These are phyloP conservation scores for Pseudeuparius sepicola DNA, from an alignment of 2,888 invertebrate species.

Conservation along the genomic window DNA sequence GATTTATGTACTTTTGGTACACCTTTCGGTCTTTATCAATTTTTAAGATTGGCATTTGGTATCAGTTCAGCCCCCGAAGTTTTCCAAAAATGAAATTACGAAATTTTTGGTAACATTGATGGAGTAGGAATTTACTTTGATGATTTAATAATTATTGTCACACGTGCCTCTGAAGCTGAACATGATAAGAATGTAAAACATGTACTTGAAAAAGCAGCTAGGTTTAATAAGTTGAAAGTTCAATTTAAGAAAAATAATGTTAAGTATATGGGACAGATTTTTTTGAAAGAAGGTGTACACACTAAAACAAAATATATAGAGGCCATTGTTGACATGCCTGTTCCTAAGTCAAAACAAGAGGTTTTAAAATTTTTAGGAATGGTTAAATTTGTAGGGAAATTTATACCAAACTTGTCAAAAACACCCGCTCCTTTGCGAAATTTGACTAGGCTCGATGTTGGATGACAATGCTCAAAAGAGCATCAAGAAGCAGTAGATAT, in stretches of 20 bases:
- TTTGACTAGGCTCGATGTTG: conserved; percentile 13
- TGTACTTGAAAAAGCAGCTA: conserved; percentile 20
- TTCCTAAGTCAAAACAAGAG: conserved; percentile 19
- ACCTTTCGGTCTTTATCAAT: conserved; percentile 18
- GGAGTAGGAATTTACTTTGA: conserved; percentile 21
- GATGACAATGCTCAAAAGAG: conserved; percentile 13
- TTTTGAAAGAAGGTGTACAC: too few species aligned
- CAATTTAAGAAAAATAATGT: conserved; percentile 17
- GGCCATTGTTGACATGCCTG: conserved; percentile 23
- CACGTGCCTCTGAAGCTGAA: conserved; percentile 15
- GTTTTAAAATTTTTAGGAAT: conserved; percentile 23
- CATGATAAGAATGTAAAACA: conserved; percentile 18
- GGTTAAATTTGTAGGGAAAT: conserved; percentile 22
- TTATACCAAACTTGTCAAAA: conserved; percentile 22
- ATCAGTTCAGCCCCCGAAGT: conserved; percentile 18
- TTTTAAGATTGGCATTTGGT: conserved; percentile 17
- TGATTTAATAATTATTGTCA: conserved; percentile 19
- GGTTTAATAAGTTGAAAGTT: conserved; percentile 18
- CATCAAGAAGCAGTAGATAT: conserved; percentile 19
- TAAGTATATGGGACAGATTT: conserved; percentile 18
- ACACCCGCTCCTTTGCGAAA: too few species aligned
- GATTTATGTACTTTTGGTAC: conserved; percentile 19
- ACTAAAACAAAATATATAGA: too few species aligned
- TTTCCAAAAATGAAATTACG: too few species aligned
- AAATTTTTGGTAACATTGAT: conserved; percentile 21